Evolutionary conservation across 2,888 invertebrate genomes (phyloP).

Genomic region (Eupelmus urozonus): DNA sequence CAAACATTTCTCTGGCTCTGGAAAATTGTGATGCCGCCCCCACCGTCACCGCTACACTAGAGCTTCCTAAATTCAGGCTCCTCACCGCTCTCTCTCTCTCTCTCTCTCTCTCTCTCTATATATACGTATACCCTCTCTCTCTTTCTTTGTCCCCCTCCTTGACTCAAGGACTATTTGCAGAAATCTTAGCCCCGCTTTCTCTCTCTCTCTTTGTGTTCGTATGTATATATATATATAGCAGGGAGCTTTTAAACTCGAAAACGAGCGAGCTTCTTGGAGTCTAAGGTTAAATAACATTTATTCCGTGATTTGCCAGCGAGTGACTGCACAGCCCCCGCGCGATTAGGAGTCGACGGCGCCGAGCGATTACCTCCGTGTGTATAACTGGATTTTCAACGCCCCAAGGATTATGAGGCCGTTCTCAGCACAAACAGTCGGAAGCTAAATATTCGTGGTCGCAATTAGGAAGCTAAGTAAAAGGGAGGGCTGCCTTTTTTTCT

Average conservation of each 20-base stretch:
- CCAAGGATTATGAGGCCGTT: no score
- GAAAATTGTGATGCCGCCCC: background rate
- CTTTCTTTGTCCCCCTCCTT: slow-evolving; percentile 34
- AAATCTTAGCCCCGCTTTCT: slow-evolving; percentile 55
- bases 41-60: background rate
- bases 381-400: no score
- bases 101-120: slow-evolving; percentile 4
- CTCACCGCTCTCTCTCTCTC: background rate
- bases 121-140: background rate
- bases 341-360: background rate
- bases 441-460: no score
- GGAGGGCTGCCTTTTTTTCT: no score
- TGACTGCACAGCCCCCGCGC: background rate
- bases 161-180: slow-evolving; percentile 62
- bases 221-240: background rate
- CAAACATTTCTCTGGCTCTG: slow-evolving; percentile 59
- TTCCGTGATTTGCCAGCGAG: slow-evolving; percentile 12
- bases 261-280: slow-evolving; percentile 16
- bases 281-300: slow-evolving; percentile 47
- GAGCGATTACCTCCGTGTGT: background rate
- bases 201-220: no score
- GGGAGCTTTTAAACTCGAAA: slow-evolving; percentile 41
- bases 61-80: background rate
- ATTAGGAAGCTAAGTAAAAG: no score
- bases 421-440: no score